Evolutionary conservation across 2,113 vertebrate species (phyloP), one percentile per base, ranked within the genome.

Genomic region (Cottus gobio): DNA sequence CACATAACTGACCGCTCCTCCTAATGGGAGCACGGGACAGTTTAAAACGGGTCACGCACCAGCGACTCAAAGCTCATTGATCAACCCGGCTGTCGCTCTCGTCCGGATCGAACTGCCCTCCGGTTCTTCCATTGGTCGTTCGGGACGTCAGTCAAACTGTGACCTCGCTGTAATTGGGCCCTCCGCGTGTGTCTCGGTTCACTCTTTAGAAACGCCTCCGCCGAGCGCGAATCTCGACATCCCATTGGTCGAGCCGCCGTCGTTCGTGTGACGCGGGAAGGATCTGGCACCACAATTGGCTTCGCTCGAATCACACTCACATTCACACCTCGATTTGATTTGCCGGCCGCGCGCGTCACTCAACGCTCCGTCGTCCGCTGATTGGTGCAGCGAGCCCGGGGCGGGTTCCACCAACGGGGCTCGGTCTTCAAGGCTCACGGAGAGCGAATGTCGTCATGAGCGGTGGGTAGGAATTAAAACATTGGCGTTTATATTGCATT

Each of bases 381-480:
- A 96, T 96, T 96, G 95, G 95, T 85, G 83, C 83, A 88, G 54
- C 63, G 52, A 9, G 50, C 5, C 78, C 83, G 84, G 93, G 94
- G 94, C 93, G 94, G 93, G 87, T 50, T 88, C 91, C 89, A 84
- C 56, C 71, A 65, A 67, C 7, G 67, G 92, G 93, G 93, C 83
- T 93, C 88, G 91, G 91, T 93, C 85, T 92, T 90, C 91, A 90
- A 93, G 93, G 93, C 91, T 94, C 87, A 84, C 93, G 94, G 95
- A 95, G 90, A 95, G 94, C 93, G 94, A 95, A 94, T 96, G 95
- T 95, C 95, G 95, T 96, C 95, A 96, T 96, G 95, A 96, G 95
- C 95, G 95, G 95, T 96, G 95, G 95, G 95, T 96, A 95, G 95
- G 95, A 95, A 95, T 95, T 94, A 93, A 94, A 95, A 95, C 93